phyloP scores from a whole-genome alignment of 2,797 vertebrate genomes.

The Silurus aristotelis region DNA sequence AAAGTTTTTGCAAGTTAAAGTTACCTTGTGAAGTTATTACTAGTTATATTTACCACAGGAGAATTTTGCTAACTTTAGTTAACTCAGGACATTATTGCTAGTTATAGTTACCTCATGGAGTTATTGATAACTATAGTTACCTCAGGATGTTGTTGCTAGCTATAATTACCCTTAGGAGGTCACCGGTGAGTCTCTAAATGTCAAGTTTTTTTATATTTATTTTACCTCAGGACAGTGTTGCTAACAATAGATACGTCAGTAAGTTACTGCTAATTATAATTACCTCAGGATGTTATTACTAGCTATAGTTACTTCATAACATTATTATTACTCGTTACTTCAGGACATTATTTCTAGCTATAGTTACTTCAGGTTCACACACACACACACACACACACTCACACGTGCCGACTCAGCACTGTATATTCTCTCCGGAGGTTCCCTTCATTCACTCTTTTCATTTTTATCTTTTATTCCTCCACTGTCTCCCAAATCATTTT shows the following conservation, averaged over 20 bases:
- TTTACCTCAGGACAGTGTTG: no score
- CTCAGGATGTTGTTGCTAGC: no score
- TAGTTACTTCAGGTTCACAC: background rate
- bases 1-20: background rate
- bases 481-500: background rate
- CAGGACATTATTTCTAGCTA: background rate
- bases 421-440: slow-evolving; percentile 43
- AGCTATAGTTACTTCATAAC: no score
- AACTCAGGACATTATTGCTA: background rate
- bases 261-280: no score
- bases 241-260: no score
- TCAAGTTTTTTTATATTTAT: no score
- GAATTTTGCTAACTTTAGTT: background rate
- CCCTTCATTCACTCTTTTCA: no score
- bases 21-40: background rate
- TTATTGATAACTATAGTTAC: background rate
- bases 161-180: no score
- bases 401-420: slow-evolving; percentile 33
- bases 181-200: no score
- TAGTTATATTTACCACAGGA: background rate
- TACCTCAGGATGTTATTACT: no score
- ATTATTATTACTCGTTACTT: background rate
- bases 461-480: background rate
- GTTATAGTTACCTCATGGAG: background rate
- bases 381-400: background rate